Conservation (phyloP, 1,140 invertebrate genomes). For the Macrosteles quadrilineatus region DNA sequence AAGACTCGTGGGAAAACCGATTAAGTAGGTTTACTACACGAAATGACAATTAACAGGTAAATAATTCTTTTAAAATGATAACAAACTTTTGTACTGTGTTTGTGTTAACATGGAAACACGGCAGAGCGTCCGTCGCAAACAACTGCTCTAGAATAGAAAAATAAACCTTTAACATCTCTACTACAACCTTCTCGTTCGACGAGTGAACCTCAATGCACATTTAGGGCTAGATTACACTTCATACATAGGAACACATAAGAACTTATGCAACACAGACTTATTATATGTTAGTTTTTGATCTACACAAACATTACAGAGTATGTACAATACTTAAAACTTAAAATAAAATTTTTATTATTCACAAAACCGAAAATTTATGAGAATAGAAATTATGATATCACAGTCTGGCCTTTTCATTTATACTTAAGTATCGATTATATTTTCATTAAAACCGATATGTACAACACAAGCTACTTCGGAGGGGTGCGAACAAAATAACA, state of each 20-base stretch:
- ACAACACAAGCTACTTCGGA: conserved; percentile 4
- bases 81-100: conserved; percentile 20
- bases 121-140: neutral
- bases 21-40: neutral
- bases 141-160: conserved; percentile 18
- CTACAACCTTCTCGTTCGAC: conserved; percentile 4
- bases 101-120: neutral
- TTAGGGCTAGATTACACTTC: conserved; percentile 22
- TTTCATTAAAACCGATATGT: conserved; percentile 19
- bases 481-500: neutral
- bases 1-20: neutral
- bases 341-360: conserved; percentile 11
- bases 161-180: conserved; percentile 25
- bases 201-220: neutral
- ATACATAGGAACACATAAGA: conserved; percentile 21
- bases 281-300: conserved; percentile 10
- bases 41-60: neutral
- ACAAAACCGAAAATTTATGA: conserved; percentile 13
- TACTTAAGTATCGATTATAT: conserved; percentile 21
- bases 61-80: conserved; percentile 10
- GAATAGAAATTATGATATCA: conserved; percentile 18
- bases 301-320: conserved; percentile 20
- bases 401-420: neutral
- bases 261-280: neutral
- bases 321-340: conserved; percentile 23